A percentile compares a stretch with the other conserved stretches of the same genome.
Evolutionary conservation across 2,888 invertebrate species (phyloP).

Genomic region (Macrophya annulata): DNA sequence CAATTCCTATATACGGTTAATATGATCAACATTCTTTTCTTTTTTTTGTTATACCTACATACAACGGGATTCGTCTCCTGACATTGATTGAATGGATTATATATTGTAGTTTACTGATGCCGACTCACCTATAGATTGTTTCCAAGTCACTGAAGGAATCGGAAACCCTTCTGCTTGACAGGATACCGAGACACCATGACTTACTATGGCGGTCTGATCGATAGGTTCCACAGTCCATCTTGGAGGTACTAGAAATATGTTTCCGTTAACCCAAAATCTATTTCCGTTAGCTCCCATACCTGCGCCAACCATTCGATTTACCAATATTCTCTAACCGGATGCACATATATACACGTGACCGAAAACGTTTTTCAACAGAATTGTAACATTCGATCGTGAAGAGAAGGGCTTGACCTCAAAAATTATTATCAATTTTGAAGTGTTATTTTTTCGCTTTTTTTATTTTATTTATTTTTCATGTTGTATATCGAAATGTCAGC

Average conservation of each 20-base stretch:
- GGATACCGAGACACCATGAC: slow-evolving; percentile 85
- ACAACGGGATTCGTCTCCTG: neutral
- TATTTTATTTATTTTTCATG: neutral
- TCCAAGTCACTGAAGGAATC: slow-evolving; percentile 82
- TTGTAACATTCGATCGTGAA: slow-evolving; percentile 40
- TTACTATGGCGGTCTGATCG: slow-evolving; percentile 87
- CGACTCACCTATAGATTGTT: slow-evolving; percentile 81
- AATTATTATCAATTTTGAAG: slow-evolving; percentile 14
- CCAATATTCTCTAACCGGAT: slow-evolving; percentile 31
- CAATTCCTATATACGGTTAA: too few relatives aligned
- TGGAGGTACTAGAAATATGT: slow-evolving; percentile 85
- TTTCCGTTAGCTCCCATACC: slow-evolving; percentile 8
- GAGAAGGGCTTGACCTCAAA: neutral
- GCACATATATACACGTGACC: neutral
- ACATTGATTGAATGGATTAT: slow-evolving; percentile 30
- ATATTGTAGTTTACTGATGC: neutral
- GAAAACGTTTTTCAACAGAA: slow-evolving; percentile 29
- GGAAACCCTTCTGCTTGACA: slow-evolving; percentile 91
- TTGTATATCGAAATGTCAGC: neutral
- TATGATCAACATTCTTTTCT: too few relatives aligned
- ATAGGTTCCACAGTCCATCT: slow-evolving; percentile 88
- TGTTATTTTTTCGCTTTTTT: too few relatives aligned
- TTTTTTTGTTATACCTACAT: neutral
- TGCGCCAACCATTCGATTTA: slow-evolving; percentile 38
- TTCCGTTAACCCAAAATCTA: slow-evolving; percentile 57